Percentiles rank a stretch among this genome's conserved stretches.
Conservation (phyloP, 2,888 invertebrate species). For the Eupithecia abbreviata region DNA sequence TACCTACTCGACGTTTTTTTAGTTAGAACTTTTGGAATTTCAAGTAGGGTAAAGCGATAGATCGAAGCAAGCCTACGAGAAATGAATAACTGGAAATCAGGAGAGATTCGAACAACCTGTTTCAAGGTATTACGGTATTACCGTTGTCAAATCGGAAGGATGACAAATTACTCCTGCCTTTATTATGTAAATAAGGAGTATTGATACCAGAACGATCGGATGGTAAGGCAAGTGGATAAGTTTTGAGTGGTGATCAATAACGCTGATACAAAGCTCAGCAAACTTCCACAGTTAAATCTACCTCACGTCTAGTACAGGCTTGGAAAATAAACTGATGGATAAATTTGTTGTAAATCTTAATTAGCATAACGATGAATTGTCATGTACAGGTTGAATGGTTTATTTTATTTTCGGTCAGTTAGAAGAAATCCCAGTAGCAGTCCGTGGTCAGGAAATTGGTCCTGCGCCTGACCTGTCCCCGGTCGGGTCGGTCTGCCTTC, state of each 20-base stretch:
- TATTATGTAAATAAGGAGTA: conserved; percentile 44
- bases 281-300: conserved; percentile 10
- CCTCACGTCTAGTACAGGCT: no score
- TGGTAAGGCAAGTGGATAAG: conserved; percentile 40
- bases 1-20: background rate
- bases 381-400: background rate
- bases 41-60: background rate
- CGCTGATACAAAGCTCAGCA: conserved; percentile 40
- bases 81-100: conserved; percentile 10
- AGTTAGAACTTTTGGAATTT: background rate
- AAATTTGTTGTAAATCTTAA: background rate
- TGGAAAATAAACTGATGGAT: background rate
- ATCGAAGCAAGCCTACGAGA: background rate
- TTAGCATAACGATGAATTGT: background rate
- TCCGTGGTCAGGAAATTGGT: no score
- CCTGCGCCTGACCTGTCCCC: no score
- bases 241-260: conserved; percentile 46
- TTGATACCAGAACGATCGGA: conserved; percentile 36
- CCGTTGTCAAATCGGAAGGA: conserved; percentile 33
- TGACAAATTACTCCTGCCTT: conserved; percentile 42
- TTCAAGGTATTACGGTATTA: conserved; percentile 32
- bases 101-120: conserved; percentile 14
- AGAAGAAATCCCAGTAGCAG: no score
- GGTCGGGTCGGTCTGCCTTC: no score
- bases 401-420: no score